Percentiles rank a stretch among this genome's conserved stretches.
phyloP scores from a whole-genome alignment of 2,113 vertebrate genomes.

The Hemicordylus capensis region DNA sequence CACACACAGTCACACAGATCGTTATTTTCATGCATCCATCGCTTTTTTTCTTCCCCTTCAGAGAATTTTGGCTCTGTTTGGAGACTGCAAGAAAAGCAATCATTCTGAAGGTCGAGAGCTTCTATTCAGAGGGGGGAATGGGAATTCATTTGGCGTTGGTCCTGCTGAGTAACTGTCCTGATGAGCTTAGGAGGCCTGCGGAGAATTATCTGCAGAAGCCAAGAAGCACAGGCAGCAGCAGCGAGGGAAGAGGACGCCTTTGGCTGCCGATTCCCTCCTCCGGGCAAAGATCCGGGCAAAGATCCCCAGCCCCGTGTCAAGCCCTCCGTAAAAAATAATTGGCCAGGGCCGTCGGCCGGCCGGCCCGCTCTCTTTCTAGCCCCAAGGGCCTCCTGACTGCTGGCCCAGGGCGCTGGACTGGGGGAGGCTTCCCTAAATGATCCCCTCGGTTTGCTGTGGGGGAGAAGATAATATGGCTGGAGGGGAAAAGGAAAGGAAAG shows the following conservation, averaged over 20 bases:
- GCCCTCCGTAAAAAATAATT: conserved; percentile 8
- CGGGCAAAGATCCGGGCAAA: fast-evolving
- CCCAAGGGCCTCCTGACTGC: conserved; percentile 41
- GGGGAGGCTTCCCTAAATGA: neutral
- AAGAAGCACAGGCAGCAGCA: neutral
- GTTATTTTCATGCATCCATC: fast-evolving
- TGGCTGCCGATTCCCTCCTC: fast-evolving
- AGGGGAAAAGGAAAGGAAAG: neutral
- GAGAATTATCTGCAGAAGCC: fast-evolving
- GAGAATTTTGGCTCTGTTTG: neutral
- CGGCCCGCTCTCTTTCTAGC: conserved; percentile 24
- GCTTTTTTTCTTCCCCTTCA: neutral
- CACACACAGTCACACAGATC: neutral
- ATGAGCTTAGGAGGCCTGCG: neutral
- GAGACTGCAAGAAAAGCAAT: neutral
- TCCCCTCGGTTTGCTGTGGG: neutral
- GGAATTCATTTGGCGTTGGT: neutral
- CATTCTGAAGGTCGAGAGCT: neutral
- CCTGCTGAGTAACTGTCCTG: neutral
- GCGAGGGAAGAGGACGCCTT: fast-evolving
- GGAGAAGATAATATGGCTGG: neutral
- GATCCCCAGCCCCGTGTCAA: neutral
- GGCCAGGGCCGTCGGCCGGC: conserved; percentile 10
- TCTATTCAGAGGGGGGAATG: fast-evolving
- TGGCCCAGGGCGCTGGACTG: neutral